These are phyloP conservation scores for Drosophila albomicans DNA, from an alignment of 1,140 invertebrate genomes.

Conservation along the genomic window DNA sequence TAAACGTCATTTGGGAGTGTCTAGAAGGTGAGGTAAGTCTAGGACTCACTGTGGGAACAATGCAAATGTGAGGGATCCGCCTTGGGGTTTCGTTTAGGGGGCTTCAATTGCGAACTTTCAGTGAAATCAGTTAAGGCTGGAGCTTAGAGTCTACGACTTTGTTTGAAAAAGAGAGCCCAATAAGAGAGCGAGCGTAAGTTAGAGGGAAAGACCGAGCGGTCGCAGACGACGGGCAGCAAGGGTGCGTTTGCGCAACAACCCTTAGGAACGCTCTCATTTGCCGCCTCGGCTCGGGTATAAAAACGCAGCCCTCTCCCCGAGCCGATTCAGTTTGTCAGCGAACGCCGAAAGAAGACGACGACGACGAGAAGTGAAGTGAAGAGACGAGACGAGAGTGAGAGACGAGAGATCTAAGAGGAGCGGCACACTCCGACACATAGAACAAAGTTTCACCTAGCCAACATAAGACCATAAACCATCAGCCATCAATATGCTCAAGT, in stretches of 20 bases:
- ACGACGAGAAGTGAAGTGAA: slow-evolving; percentile 27
- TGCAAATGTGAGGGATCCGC: not conserved
- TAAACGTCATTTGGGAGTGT: slow-evolving; percentile 61
- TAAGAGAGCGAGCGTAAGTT: not conserved
- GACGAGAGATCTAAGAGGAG: slow-evolving; percentile 26
- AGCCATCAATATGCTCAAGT: slow-evolving; percentile 69
- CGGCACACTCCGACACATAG: slow-evolving; percentile 14
- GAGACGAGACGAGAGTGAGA: slow-evolving; percentile 16
- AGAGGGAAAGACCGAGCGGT: slow-evolving; percentile 19
- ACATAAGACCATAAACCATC: slow-evolving; percentile 13
- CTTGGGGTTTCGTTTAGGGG: not conserved
- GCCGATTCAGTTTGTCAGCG: slow-evolving; percentile 82
- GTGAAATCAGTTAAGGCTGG: not conserved
- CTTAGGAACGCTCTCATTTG: slow-evolving; percentile 32
- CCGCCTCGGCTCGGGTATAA: slow-evolving; percentile 56
- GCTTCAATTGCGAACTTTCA: not conserved
- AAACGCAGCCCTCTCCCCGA: slow-evolving; percentile 54
- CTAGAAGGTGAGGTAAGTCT: slow-evolving; percentile 5
- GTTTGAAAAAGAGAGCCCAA: not conserved
- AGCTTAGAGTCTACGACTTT: not conserved
- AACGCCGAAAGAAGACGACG: slow-evolving; percentile 53
- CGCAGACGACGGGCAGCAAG: slow-evolving; percentile 27
- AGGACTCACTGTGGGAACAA: slow-evolving; percentile 46
- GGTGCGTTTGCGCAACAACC: slow-evolving; percentile 78
- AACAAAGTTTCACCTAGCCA: not conserved